Evolutionary conservation across 2,888 invertebrate species (phyloP).

Genomic region (Loripinus fragilis): DNA sequence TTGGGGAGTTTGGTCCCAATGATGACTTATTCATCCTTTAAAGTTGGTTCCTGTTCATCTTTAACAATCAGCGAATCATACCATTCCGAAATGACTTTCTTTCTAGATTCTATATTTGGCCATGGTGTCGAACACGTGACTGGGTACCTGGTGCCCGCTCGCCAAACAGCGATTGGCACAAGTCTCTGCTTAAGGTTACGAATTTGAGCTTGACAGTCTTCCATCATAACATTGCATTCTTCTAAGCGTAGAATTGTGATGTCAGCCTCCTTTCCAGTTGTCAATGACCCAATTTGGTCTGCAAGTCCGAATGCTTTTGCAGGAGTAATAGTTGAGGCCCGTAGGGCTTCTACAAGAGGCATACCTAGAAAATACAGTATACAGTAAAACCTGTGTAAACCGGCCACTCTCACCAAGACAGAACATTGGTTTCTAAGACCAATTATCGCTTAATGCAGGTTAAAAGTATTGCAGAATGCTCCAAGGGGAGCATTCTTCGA

Average conservation of each 20-base stretch:
- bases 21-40: no score
- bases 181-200: conserved; percentile 62
- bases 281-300: conserved; percentile 62
- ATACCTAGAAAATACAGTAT: conserved; percentile 61
- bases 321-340: conserved; percentile 72
- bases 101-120: conserved; percentile 53
- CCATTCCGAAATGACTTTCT: conserved; percentile 14
- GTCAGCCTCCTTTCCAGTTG: conserved; percentile 72
- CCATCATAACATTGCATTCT: conserved; percentile 65
- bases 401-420: no score
- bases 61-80: not conserved
- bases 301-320: conserved; percentile 67
- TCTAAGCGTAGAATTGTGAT: conserved; percentile 73
- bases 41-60: conserved; percentile 2
- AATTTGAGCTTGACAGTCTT: conserved; percentile 71
- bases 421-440: no score
- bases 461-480: no score
- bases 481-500: no score
- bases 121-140: conserved; percentile 50
- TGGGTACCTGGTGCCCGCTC: conserved; percentile 58
- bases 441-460: no score
- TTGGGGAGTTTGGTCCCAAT: no score
- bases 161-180: conserved; percentile 74
- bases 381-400: no score
- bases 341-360: conserved; percentile 72